Conservation (phyloP, 37 sponge, comb jelly and placozoan species). For the Axinella damicornis region DNA sequence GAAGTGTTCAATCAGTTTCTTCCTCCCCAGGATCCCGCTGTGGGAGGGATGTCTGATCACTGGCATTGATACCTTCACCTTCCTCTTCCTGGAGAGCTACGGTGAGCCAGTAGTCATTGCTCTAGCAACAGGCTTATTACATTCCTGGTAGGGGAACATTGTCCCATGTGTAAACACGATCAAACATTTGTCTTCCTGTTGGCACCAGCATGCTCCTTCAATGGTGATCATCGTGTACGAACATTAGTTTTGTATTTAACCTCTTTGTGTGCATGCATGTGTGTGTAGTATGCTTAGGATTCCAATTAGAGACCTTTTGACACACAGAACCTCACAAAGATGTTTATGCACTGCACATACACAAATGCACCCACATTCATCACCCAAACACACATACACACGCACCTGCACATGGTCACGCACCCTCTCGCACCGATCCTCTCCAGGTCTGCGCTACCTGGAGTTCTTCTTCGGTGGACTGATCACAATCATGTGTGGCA, state of each 20-base stretch:
- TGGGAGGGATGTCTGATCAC: conserved; percentile 94
- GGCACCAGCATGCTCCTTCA: no score
- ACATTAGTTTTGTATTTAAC: no score
- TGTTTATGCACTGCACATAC: no score
- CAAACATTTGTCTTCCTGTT: no score
- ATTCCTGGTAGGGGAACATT: no score
- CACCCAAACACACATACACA: not conserved
- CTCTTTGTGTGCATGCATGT: no score
- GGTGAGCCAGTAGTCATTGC: conserved; percentile 22
- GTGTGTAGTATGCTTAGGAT: no score
- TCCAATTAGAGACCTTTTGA: no score
- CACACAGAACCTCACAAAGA: no score
- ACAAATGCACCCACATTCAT: not conserved
- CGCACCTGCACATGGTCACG: not conserved
- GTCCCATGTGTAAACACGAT: no score
- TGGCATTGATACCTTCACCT: conserved; percentile 85
- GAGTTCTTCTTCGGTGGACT: conserved; percentile 90
- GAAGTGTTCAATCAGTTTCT: not conserved
- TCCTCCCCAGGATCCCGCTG: conserved; percentile 73
- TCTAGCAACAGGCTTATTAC: no score
- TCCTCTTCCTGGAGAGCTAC: conserved; percentile 95
- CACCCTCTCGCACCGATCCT: not conserved
- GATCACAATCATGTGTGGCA: conserved; percentile 89
- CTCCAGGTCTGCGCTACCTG: conserved; percentile 81
- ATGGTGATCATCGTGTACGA: no score